A percentile compares a stretch with the other conserved stretches of the same genome.
Evolutionary conservation across 1,140 invertebrate genomes (phyloP).

Genomic region (Bombus sylvicola): DNA sequence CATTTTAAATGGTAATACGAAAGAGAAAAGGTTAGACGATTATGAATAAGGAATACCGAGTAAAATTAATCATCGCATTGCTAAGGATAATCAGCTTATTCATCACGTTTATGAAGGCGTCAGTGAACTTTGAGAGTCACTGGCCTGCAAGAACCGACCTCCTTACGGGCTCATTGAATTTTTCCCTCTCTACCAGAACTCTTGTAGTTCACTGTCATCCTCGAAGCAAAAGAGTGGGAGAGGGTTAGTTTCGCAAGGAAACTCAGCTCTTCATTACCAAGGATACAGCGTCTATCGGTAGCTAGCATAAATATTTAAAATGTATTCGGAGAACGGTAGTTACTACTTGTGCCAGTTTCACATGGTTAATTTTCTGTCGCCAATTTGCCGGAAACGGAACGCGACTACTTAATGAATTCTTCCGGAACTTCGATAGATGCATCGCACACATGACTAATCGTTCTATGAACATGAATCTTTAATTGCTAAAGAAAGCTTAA

Average conservation of each 20-base stretch:
- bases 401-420: slow-evolving; percentile 45
- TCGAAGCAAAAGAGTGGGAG: slow-evolving; percentile 20
- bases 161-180: slow-evolving; percentile 70
- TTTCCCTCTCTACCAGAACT: slow-evolving; percentile 65
- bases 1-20: background rate
- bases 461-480: slow-evolving; percentile 4
- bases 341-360: slow-evolving; percentile 38
- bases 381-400: slow-evolving; percentile 51
- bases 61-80: slow-evolving; percentile 33
- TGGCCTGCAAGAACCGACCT: slow-evolving; percentile 68
- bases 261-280: slow-evolving; percentile 48
- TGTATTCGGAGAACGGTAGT: slow-evolving; percentile 31
- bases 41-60: slow-evolving; percentile 4
- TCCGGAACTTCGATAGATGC: slow-evolving; percentile 41
- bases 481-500: background rate
- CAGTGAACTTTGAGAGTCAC: slow-evolving; percentile 70
- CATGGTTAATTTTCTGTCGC: slow-evolving; percentile 45
- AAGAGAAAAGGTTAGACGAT: background rate
- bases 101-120: slow-evolving; percentile 55
- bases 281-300: slow-evolving; percentile 42
- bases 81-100: slow-evolving; percentile 57
- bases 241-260: slow-evolving; percentile 50
- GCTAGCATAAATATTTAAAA: slow-evolving; percentile 38
- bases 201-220: slow-evolving; percentile 68
- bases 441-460: background rate